Conservation (phyloP, 2,888 invertebrate genomes). For the Tholera decimalis region DNA sequence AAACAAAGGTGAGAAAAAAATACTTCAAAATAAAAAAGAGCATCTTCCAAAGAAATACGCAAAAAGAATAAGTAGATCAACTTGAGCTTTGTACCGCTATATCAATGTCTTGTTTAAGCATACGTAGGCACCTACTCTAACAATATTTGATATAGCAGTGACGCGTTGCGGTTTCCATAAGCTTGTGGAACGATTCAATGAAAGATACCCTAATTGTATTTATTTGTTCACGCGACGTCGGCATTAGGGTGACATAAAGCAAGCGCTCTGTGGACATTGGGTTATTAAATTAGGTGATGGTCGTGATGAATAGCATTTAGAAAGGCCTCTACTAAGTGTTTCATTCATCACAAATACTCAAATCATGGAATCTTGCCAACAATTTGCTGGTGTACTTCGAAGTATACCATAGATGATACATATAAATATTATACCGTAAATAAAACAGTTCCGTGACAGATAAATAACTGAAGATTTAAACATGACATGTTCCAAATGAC, state of each 20-base stretch:
- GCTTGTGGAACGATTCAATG: constrained; percentile 30
- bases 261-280: constrained; percentile 47
- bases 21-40: neutral
- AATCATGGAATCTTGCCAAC: constrained; percentile 48
- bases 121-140: neutral
- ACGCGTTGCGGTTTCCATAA: constrained; percentile 26
- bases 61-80: neutral
- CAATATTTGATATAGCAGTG: constrained; percentile 45
- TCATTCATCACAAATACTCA: constrained; percentile 55
- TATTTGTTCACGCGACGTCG: constrained; percentile 55
- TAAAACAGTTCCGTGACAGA: constrained; percentile 15
- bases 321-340: constrained; percentile 47
- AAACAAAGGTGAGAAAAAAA: neutral
- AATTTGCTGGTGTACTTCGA: constrained; percentile 38
- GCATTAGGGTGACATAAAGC: constrained; percentile 59
- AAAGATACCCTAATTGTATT: constrained; percentile 56
- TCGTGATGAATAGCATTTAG: constrained; percentile 51
- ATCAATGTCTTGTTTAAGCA: neutral
- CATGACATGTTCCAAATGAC: neutral
- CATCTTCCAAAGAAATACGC: neutral
- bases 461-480: constrained; percentile 9
- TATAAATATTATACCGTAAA: too few species aligned
- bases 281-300: constrained; percentile 57
- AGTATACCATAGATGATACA: too few species aligned
- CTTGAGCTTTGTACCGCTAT: constrained; percentile 9